Percentiles rank a stretch among this genome's conserved stretches.
Conservation (phyloP, 2,888 invertebrate species). For the Odontocolon sp. region DNA sequence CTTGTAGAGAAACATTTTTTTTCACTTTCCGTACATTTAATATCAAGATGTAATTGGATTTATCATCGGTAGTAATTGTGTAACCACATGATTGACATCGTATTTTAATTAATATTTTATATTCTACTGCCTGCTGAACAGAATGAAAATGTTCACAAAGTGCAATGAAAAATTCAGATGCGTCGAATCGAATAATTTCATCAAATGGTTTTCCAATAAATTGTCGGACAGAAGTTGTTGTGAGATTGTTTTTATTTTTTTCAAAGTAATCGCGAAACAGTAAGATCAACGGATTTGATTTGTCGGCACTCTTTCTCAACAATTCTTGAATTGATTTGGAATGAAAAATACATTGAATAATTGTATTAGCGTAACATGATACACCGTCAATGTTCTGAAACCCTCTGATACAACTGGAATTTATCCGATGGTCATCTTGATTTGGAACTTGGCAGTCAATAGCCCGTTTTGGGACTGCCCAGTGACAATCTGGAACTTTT, state of each 20-base stretch:
- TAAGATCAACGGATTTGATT: not conserved
- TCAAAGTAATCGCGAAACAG: not conserved
- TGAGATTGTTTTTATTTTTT: not conserved
- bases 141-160: not conserved
- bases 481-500: conserved; percentile 25
- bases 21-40: not conserved
- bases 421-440: not conserved
- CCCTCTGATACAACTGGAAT: no score
- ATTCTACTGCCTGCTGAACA: not conserved
- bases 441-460: conserved; percentile 2
- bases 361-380: conserved; percentile 36
- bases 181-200: conserved; percentile 22
- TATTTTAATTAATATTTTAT: conserved; percentile 1
- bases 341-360: conserved; percentile 40
- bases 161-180: conserved; percentile 19
- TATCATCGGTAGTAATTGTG: not conserved
- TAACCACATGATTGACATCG: not conserved
- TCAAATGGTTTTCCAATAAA: conserved; percentile 22
- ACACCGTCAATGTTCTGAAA: conserved; percentile 33
- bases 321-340: not conserved
- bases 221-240: not conserved
- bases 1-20: conserved; percentile 10
- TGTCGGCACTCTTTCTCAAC: not conserved
- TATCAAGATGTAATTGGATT: conserved; percentile 6
- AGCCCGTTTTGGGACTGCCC: not conserved